Evolutionary conservation across 1,140 invertebrate species (phyloP).

Genomic region (Manduca sexta): DNA sequence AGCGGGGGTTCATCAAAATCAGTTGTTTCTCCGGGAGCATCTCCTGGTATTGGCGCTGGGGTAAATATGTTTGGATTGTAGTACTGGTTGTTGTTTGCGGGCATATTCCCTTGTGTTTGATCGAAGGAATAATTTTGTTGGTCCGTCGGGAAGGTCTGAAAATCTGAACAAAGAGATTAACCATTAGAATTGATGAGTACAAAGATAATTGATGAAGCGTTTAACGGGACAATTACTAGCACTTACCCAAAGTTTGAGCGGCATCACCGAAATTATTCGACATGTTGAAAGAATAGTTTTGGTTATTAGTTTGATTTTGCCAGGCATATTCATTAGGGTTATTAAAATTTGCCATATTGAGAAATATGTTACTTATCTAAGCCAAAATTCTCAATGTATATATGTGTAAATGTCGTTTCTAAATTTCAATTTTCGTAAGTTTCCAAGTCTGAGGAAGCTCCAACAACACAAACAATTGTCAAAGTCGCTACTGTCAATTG

Average conservation of each 20-base stretch:
- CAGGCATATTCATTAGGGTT: slow-evolving; percentile 61
- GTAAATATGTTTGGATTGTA: slow-evolving; percentile 72
- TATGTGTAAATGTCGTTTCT: too few relatives aligned
- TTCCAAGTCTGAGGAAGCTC: background rate
- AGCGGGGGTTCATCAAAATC: slow-evolving; percentile 86
- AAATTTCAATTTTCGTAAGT: background rate
- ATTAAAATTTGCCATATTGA: slow-evolving; percentile 37
- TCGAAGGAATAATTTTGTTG: slow-evolving; percentile 61
- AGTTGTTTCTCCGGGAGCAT: slow-evolving; percentile 34
- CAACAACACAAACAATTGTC: background rate
- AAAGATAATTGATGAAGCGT: too few relatives aligned
- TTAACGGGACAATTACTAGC: too few relatives aligned
- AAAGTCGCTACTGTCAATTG: too few relatives aligned
- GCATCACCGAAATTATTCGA: slow-evolving; percentile 50
- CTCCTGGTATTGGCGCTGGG: slow-evolving; percentile 60
- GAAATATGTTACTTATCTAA: background rate
- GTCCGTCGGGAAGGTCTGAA: slow-evolving; percentile 63
- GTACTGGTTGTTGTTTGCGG: slow-evolving; percentile 59
- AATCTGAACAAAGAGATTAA: slow-evolving; percentile 42
- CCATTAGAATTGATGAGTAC: too few relatives aligned
- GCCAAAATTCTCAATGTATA: too few relatives aligned
- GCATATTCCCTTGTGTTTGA: slow-evolving; percentile 43
- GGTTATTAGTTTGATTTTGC: slow-evolving; percentile 56
- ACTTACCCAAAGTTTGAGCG: slow-evolving; percentile 55
- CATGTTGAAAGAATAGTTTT: slow-evolving; percentile 52